A percentile compares a stretch with the other conserved stretches of the same genome.
phyloP scores from a whole-genome alignment of 2,797 vertebrate genomes.

The Nannoperca obscura region DNA sequence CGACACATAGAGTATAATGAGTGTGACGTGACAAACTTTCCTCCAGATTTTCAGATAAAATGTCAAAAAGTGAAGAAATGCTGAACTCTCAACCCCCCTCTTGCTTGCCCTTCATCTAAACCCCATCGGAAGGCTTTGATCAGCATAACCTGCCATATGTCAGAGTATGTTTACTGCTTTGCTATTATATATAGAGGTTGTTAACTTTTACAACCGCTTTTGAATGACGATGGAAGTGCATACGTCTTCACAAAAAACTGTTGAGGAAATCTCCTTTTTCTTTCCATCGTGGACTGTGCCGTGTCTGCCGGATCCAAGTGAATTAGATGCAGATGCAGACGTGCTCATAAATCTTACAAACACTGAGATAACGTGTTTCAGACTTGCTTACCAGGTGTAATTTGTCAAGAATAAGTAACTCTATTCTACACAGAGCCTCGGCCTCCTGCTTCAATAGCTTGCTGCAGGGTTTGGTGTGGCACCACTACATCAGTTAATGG shows the following conservation, averaged over 20 bases:
- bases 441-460: conserved; percentile 49
- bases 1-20: not conserved
- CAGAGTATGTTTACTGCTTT: conserved; percentile 68
- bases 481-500: conserved; percentile 36
- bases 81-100: conserved; percentile 39
- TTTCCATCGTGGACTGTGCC: conserved; percentile 60
- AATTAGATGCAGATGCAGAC: conserved; percentile 72
- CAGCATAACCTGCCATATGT: conserved; percentile 70
- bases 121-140: conserved; percentile 58
- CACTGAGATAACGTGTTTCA: conserved; percentile 73
- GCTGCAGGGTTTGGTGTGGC: conserved; percentile 47
- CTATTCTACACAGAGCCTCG: conserved; percentile 44
- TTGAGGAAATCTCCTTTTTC: conserved; percentile 71
- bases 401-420: conserved; percentile 72
- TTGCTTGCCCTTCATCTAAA: conserved; percentile 27
- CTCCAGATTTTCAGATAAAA: conserved; percentile 23
- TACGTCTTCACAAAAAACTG: conserved; percentile 76
- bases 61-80: conserved; percentile 36
- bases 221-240: conserved; percentile 72
- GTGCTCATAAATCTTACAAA: conserved; percentile 79
- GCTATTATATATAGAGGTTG: conserved; percentile 63
- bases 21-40: conserved; percentile 6
- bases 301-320: conserved; percentile 69
- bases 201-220: conserved; percentile 77
- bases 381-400: conserved; percentile 78